Evolutionary conservation across 2,797 vertebrate species (phyloP), one percentile per base, ranked within the genome.

Genomic region (Diceros bicornis): DNA sequence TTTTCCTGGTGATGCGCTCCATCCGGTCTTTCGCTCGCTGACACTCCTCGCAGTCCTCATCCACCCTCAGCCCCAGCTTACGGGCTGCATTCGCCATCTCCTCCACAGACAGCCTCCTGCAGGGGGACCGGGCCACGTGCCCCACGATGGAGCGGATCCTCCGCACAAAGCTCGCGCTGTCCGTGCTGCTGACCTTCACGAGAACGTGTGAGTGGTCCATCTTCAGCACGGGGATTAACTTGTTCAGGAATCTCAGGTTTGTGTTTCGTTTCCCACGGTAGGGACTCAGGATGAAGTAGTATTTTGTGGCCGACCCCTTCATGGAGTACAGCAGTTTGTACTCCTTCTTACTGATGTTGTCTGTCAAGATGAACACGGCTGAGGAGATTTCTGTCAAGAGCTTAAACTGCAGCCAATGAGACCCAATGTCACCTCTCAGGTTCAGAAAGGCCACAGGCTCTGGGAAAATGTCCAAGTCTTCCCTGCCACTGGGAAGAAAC

Each of bases 291-390:
- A 98, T 97, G 66, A 98, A 96, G 91, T 97, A 98, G 89, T 93
- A 98, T 37, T 97, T 98, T 1, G 98, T 81, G 62, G 93, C 84
- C 0, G 96, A 96, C 13, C 92, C 94, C 62, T 95, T 97, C 85
- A 97, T 93, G 20, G 97, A 97, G 77, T 75, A 93, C 1, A 98
- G 86, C 7, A 98, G 87, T 0, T 95, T 95, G 75, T 98, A 98
- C 4, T 99, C 99, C 75, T 96, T 98, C 61, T 98, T 98, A 7
- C 96, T 98, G 55, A 99, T 98, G 81, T 98, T 98, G 71, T 99
- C 99, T 34, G 99, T 99, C 98, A 99, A 98, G 32, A 99, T 99
- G 98, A 99, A 99, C 62, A 99, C 98, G 7, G 99, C 99, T 0
- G 98, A 98, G 21, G 99, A 99, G 27, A 98, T 98, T 37, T 99